Evolutionary conservation across 2,888 invertebrate genomes (phyloP).

Genomic region (Pheosia tremula): DNA sequence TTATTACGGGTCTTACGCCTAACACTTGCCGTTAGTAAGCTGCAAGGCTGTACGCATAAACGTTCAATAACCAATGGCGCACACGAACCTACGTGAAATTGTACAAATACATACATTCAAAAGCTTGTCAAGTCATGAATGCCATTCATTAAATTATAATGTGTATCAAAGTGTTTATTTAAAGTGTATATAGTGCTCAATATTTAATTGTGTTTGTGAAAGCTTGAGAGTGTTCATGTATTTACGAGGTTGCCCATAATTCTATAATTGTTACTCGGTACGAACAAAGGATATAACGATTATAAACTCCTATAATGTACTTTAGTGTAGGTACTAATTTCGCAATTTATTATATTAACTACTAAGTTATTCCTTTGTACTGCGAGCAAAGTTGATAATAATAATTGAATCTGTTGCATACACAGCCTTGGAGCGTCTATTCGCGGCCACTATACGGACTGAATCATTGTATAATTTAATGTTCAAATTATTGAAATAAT

Average conservation of each 20-base stretch:
- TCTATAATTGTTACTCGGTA: slow-evolving; percentile 17
- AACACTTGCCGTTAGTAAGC: slow-evolving; percentile 37
- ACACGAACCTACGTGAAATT: slow-evolving; percentile 11
- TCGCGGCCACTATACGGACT: slow-evolving; percentile 43
- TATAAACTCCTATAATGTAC: no score
- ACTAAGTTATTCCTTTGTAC: slow-evolving; percentile 16
- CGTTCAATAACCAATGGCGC: slow-evolving; percentile 30
- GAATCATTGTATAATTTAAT: slow-evolving; percentile 36
- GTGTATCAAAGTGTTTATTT: slow-evolving; percentile 3
- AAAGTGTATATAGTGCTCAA: slow-evolving; percentile 8
- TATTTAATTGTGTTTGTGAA: slow-evolving; percentile 12
- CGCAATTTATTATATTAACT: not conserved
- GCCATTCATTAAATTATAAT: not conserved
- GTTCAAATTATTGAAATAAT: slow-evolving; percentile 39
- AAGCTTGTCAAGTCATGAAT: slow-evolving; percentile 17
- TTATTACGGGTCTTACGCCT: slow-evolving; percentile 54
- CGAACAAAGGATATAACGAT: slow-evolving; percentile 29
- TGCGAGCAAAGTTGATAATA: slow-evolving; percentile 33
- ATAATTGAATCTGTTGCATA: slow-evolving; percentile 37
- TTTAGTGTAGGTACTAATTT: slow-evolving; percentile 9
- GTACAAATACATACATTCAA: slow-evolving; percentile 27
- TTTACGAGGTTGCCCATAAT: slow-evolving; percentile 24
- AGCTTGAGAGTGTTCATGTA: slow-evolving; percentile 34
- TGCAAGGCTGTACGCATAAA: slow-evolving; percentile 29
- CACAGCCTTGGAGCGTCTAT: slow-evolving; percentile 36